phyloP scores from a whole-genome alignment of 2,888 invertebrate species.

The Ichneumoninae sp. region DNA sequence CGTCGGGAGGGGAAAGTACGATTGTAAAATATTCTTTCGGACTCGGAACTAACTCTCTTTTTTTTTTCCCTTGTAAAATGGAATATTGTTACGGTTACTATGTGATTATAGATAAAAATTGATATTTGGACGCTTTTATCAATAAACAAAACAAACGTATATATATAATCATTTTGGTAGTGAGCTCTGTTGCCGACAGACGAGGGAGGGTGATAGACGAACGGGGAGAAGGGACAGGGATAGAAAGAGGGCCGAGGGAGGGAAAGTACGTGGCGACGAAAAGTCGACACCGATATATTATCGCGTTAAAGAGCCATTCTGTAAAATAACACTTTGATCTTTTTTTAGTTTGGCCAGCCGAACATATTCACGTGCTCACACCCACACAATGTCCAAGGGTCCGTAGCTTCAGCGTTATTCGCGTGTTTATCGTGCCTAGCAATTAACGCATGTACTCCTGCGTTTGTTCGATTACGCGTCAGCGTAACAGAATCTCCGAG shows the following conservation, averaged over 20 bases:
- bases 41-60: conserved; percentile 54
- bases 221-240: not conserved
- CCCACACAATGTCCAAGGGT: conserved; percentile 17
- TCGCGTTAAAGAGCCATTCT: conserved; percentile 29
- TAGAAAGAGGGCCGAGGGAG: not conserved
- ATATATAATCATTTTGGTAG: conserved; percentile 61
- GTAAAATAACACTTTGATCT: conserved; percentile 36
- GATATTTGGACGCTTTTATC: conserved; percentile 74
- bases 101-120: conserved; percentile 73
- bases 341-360: conserved; percentile 29
- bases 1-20: conserved; percentile 51
- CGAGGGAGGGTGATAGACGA: not conserved
- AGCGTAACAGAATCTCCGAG: conserved; percentile 13
- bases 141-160: conserved; percentile 68
- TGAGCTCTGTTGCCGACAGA: conserved; percentile 55
- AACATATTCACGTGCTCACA: conserved; percentile 37
- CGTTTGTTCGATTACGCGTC: conserved; percentile 10
- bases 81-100: conserved; percentile 76
- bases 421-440: conserved; percentile 43
- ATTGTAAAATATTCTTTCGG: conserved; percentile 72
- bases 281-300: conserved; percentile 12
- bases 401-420: conserved; percentile 22
- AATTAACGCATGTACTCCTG: conserved; percentile 13
- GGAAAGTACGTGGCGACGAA: conserved; percentile 14
- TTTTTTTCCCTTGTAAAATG: conserved; percentile 54